Conservation (phyloP, 2,797 vertebrate genomes). For the Falco cherrug region DNA sequence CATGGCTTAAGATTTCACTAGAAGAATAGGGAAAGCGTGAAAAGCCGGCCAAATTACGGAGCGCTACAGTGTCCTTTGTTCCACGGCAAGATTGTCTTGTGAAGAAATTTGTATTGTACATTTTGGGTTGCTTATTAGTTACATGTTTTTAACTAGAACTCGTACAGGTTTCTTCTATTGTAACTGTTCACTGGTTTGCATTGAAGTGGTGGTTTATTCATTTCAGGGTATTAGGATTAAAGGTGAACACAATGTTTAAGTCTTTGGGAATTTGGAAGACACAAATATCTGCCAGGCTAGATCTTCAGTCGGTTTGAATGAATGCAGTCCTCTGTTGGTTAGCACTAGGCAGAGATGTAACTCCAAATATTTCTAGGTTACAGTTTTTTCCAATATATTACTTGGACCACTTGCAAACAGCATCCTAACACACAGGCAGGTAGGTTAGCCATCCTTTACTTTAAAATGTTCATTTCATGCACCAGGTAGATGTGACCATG, state of each 20-base stretch:
- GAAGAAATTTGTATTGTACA: neutral
- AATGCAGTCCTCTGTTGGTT: neutral
- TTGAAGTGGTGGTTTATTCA: neutral
- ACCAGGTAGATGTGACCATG: neutral
- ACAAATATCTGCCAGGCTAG: neutral
- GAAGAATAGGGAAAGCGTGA: slow-evolving; percentile 72
- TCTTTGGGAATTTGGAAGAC: neutral
- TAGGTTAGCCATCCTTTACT: neutral
- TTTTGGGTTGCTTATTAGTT: neutral
- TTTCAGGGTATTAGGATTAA: neutral
- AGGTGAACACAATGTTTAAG: rapidly evolving
- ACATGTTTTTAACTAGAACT: neutral
- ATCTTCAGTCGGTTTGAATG: neutral
- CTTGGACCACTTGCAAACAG: neutral
- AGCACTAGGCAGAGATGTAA: neutral
- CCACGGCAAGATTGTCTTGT: neutral
- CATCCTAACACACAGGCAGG: neutral
- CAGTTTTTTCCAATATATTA: neutral
- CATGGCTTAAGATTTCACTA: slow-evolving; percentile 79
- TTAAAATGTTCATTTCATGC: neutral
- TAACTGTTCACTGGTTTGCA: neutral
- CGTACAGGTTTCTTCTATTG: neutral
- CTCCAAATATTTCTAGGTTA: neutral
- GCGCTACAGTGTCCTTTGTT: neutral
- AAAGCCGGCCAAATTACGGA: slow-evolving; percentile 63